These are phyloP conservation scores for Heterotilapia buettikoferi DNA, from an alignment of 2,113 vertebrate genomes.

Conservation along the genomic window DNA sequence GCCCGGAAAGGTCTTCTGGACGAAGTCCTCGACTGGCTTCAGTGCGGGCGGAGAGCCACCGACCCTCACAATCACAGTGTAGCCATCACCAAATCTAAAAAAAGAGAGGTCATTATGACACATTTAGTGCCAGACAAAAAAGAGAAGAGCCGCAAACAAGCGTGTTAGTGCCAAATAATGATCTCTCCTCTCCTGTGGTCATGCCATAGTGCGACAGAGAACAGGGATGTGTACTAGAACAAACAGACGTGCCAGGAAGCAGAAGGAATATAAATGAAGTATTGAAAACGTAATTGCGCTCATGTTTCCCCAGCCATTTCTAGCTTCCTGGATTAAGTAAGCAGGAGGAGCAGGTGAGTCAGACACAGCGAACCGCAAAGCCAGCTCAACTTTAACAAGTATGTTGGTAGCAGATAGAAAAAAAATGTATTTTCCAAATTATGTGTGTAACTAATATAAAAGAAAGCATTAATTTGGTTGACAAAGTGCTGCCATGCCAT, in stretches of 20 bases:
- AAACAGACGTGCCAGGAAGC: neutral
- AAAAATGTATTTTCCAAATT: neutral
- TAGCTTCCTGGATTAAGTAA: neutral
- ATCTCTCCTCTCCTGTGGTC: neutral
- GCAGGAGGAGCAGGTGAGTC: neutral
- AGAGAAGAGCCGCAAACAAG: neutral
- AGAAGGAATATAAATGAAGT: neutral
- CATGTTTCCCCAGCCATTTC: neutral
- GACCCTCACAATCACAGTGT: slow-evolving; percentile 88
- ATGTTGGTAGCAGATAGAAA: neutral
- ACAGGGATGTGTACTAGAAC: neutral
- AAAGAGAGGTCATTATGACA: neutral
- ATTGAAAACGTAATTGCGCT: neutral
- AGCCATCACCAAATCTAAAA: slow-evolving; percentile 94
- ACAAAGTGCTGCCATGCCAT: neutral
- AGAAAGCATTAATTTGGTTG: neutral
- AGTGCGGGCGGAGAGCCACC: slow-evolving; percentile 77
- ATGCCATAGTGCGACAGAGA: neutral
- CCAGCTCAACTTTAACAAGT: neutral
- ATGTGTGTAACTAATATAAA: neutral
- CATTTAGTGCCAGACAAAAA: neutral
- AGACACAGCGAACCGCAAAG: neutral
- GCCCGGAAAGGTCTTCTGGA: slow-evolving; percentile 81
- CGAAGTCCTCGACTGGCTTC: slow-evolving; percentile 84
- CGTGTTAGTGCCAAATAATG: neutral